Base-by-base conservation (phyloP, 2,888 invertebrate species). In the Cheilosia scutellata region DNA sequence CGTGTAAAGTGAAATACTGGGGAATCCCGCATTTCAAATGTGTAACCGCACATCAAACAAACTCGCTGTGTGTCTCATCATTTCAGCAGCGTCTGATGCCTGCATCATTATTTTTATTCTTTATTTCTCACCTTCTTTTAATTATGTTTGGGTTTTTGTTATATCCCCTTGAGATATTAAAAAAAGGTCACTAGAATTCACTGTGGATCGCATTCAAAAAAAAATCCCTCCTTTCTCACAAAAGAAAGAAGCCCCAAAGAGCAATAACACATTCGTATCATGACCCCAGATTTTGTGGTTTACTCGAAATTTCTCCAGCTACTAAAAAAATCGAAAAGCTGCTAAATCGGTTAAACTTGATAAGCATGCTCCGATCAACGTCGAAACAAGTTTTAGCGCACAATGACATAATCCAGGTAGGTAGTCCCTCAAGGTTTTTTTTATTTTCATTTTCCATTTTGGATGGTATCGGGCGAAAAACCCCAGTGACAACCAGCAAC, bases 361-460 rank as follows among this genome's bases (percentile, higher is more conserved):
- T 51, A 72, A 62, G 49, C 66, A 82, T 74, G 62, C 40, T 68
- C 25, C 37, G 58, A 16, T 29, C 68, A 53, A 27, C 60, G 7
- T 42, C 49, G 37, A 83, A 84, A 74, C 79, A 44, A 74, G 79
- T 83, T 78, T 58, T 42, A 33, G 33, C 55, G 9, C 57, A 78
- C 53, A 80, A 84, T 84, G 84, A 80, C 80, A 84, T 84, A 84
- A 84, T 80, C 75, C 75, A 76, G 75, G 66, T 79, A 75, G 80
- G 84, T 80, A 84, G 84, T 84, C 80, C 84, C 84, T 84, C 84
- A 84, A 80, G 80, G 80, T 76, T 84, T 79, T 65, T 79, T 84
- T 70, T 72, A 20, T 53, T 66, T 49, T 27, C 44, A 53, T 75
- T 79, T 71, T 51, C 42, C 44, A 40, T 51, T 75, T 75, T 70